Base-by-base conservation (phyloP, 2,797 vertebrate species). In the Aratinga solstitialis region DNA sequence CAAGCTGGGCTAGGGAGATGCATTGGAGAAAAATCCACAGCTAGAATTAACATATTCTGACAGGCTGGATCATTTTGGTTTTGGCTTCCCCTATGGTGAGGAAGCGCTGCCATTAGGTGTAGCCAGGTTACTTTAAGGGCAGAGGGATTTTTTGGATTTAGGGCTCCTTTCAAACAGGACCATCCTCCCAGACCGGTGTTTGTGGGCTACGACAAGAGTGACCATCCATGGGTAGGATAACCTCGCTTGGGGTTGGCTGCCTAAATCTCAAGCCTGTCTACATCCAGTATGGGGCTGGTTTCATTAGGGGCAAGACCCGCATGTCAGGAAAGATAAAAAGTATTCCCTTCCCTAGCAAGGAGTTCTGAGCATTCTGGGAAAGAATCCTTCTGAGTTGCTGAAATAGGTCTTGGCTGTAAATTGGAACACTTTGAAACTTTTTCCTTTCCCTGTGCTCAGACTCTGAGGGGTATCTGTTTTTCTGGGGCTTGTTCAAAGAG, bases 401-500 rank as follows among this genome's bases (percentile, higher is more conserved):
- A 86, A 91, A 29, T 36, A 47, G 38, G 32, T 91, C 62, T 94
- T 10, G 9, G 53, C 50, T 84, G 30, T 82, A 73, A 88, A 59
- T 8, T 59, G 48, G 34, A 88, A 68, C 3, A 3, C 47, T 53
- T 71, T 22, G 32, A 72, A 9, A 38, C 26, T 38, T 84, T 73
- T 69, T 87, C 76, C 20, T 58, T 87, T 54, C 18, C 11, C 36
- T 67, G 24, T 43, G 21, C 42, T 88, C n/a, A 40, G 45, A 23
- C 53, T 66, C 2, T 69, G 63, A 82, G 36, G 17, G 78, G 12
- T 79, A 14, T 86, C 51, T 80, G 12, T 27, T 84, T 94, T 94
- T 59, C 53, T 93, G 62, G 43, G 30, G 22, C 80, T 94, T 84
- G 34, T 87, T 96, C 63, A 90, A 90, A 90, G 82, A 54, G 30